Evolutionary conservation across 2,888 invertebrate species (phyloP), one percentile per base, ranked within the genome.

Genomic region (Chouioia cunea): DNA sequence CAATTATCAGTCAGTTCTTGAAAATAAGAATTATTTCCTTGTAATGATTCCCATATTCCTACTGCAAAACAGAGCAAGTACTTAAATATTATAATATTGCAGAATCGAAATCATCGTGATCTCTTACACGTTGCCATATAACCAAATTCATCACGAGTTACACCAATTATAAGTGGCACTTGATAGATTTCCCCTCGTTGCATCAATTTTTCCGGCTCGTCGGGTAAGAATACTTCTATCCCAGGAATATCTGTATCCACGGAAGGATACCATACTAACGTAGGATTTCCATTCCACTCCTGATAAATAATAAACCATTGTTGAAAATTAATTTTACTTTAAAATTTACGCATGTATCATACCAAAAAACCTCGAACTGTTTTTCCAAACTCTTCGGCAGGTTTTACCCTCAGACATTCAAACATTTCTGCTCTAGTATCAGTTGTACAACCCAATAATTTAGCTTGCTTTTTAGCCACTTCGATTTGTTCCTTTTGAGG

Each of bases 121-220:
- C 2, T 27, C 2, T 27, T 10, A 36, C 36, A 36, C 10, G 36
- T 36, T 36, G 92, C 82, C 74, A 88, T 88, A 14, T 90, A 91
- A 71, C 87, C 87, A 77, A 88, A 88, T 73, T 88, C 89, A 85
- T 91, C 91, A 82, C 87, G 86, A 0, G 91, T 91, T 78, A 91
- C 88, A 59, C 91, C 91, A 71, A 89, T 87, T 66, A 92, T 88
- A 66, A 90, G 83, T 0, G 92, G 92, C n/a, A 92, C 89, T 50
- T 89, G 86, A 76, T 89, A 86, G 71, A 90, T 88, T 47, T 88
- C 86, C 3, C 90, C 89, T 58, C 86, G 81, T 20, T 87, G 85
- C 67, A 90, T 88, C 2, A 89, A 85, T 47, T 87, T 86, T 46
- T 87, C 85, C 0, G 92, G 92, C 77, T 91, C 88, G n/a, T 88